These are phyloP conservation scores for Hapalemur alaotrensis DNA, from an alignment of 2,797 vertebrate genomes.

Conservation along the genomic window DNA sequence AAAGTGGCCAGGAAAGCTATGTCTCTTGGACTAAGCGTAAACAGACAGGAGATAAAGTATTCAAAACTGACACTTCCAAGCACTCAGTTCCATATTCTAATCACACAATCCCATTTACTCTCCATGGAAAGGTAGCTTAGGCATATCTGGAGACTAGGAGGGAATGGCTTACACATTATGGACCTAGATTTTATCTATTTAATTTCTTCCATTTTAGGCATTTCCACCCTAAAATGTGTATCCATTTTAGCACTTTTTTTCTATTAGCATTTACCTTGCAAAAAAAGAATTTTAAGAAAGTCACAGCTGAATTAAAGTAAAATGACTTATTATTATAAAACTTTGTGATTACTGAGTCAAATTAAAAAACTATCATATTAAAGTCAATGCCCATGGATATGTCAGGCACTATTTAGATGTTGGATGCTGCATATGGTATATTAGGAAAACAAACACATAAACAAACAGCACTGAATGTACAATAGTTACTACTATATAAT, in stretches of 20 bases:
- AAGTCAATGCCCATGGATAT: background rate
- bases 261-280: background rate
- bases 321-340: background rate
- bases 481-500: background rate
- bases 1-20: background rate
- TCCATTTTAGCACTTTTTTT: background rate
- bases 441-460: conserved; percentile 16
- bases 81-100: background rate
- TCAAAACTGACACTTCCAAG: conserved; percentile 19
- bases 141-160: background rate
- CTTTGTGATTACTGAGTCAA: background rate
- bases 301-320: conserved; percentile 26
- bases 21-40: background rate
- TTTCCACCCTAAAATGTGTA: conserved; percentile 1
- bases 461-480: background rate
- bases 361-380: conserved; percentile 13
- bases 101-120: background rate
- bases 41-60: background rate
- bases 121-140: background rate
- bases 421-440: background rate
- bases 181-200: background rate
- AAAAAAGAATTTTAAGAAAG: background rate
- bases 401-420: background rate
- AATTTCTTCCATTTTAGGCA: conserved; percentile 36
- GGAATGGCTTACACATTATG: background rate